Evolutionary conservation across 2,797 vertebrate genomes (phyloP).

Genomic region (Alectoris magna): DNA sequence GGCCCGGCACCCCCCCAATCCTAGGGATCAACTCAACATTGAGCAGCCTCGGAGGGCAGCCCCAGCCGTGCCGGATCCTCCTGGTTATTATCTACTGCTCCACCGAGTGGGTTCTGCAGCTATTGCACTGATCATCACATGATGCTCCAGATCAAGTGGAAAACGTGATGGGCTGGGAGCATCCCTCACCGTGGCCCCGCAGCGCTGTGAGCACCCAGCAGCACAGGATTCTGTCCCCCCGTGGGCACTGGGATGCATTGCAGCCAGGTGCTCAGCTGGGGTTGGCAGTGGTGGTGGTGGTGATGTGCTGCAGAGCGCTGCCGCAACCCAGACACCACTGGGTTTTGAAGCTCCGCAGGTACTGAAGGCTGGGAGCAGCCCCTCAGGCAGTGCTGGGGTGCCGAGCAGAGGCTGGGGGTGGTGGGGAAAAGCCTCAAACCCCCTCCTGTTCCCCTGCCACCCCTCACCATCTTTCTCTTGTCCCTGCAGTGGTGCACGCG

Average conservation of each 20-base stretch:
- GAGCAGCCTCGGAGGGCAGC: fast-evolving
- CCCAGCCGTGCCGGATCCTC: background rate
- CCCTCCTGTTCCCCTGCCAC: background rate
- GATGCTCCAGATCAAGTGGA: background rate
- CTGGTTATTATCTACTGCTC: fast-evolving
- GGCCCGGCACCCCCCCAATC: background rate
- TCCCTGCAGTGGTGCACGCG: constrained; percentile 89
- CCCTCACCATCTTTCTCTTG: background rate
- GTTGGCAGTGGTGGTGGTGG: background rate
- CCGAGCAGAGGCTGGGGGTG: background rate
- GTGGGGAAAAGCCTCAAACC: background rate
- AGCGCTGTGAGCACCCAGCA: fast-evolving
- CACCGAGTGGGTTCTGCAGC: background rate
- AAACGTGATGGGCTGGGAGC: background rate
- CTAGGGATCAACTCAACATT: background rate
- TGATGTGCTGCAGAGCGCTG: fast-evolving
- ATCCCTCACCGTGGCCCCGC: fast-evolving
- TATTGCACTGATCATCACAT: background rate
- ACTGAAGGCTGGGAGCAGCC: background rate
- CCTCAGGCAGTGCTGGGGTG: fast-evolving
- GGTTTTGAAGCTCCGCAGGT: background rate
- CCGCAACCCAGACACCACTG: fast-evolving
- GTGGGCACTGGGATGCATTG: fast-evolving
- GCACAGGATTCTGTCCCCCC: fast-evolving
- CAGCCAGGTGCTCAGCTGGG: fast-evolving